Conservation (phyloP, 1,140 invertebrate species). For the Drosophila mauritiana region DNA sequence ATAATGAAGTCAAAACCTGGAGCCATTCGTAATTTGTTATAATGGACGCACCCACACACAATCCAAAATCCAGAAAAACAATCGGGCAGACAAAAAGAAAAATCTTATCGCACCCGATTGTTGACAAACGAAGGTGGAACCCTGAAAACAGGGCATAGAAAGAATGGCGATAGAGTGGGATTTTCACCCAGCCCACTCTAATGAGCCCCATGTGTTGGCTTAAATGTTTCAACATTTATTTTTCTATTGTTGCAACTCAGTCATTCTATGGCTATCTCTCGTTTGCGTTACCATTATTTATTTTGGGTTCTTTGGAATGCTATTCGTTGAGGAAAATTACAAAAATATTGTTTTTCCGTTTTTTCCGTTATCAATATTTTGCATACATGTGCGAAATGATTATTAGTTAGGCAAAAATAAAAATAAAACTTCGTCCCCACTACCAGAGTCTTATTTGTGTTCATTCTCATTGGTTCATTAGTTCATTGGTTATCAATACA, state of each 20-base stretch:
- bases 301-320: not conserved
- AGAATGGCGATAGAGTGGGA: conserved; percentile 10
- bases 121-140: conserved; percentile 41
- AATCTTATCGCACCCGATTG: conserved; percentile 44
- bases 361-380: too few relatives aligned
- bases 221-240: conserved; percentile 53
- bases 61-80: conserved; percentile 20
- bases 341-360: too few relatives aligned
- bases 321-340: too few relatives aligned
- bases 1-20: not conserved
- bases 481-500: conserved; percentile 36
- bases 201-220: conserved; percentile 51
- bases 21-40: conserved; percentile 39
- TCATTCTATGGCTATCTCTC: conserved; percentile 2
- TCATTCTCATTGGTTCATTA: not conserved
- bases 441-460: too few relatives aligned
- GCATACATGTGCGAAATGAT: too few relatives aligned
- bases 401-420: too few relatives aligned
- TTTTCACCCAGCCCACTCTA: conserved; percentile 13
- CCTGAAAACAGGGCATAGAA: conserved; percentile 4
- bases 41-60: conserved; percentile 20
- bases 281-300: conserved; percentile 5
- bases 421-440: too few relatives aligned
- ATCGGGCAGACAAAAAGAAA: conserved; percentile 15
- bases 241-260: conserved; percentile 17